Evolutionary conservation across 2,113 vertebrate species (phyloP).

Genomic region (Bambusicola thoracicus): DNA sequence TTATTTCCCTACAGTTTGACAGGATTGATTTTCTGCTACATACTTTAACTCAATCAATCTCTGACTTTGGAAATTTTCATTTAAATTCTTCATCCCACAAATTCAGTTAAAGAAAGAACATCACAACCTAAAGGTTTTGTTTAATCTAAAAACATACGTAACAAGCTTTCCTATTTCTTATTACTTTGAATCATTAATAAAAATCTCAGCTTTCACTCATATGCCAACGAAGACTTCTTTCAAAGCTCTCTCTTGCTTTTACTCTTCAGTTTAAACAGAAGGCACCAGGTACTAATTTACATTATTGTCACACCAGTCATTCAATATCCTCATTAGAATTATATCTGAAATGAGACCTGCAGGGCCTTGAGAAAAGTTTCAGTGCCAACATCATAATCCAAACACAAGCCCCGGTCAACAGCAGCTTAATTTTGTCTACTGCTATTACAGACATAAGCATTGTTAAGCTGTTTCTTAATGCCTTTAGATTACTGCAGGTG

Average conservation of each 20-base stretch:
- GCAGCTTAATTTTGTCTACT: neutral
- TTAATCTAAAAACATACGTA: constrained; percentile 59
- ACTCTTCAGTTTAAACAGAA: constrained; percentile 47
- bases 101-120: constrained; percentile 59
- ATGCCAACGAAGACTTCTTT: constrained; percentile 53
- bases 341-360: constrained; percentile 42
- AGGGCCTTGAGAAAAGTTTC: constrained; percentile 10
- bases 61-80: constrained; percentile 54
- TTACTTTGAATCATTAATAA: constrained; percentile 55
- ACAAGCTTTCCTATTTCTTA: constrained; percentile 43
- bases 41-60: constrained; percentile 67
- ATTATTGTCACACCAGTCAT: constrained; percentile 64
- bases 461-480: constrained; percentile 21
- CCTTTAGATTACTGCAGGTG: neutral
- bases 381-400: constrained; percentile 9
- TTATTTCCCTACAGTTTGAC: constrained; percentile 71
- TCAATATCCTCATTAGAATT: constrained; percentile 49
- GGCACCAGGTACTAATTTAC: constrained; percentile 49
- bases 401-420: neutral
- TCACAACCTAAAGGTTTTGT: constrained; percentile 60
- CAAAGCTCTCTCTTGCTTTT: constrained; percentile 38
- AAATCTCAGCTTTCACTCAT: constrained; percentile 61
- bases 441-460: neutral
- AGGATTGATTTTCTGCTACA: constrained; percentile 65
- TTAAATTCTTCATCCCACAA: constrained; percentile 60